Percentiles rank a stretch among this genome's conserved stretches.
These are phyloP conservation scores for Melanostoma mellinum DNA, from an alignment of 2,888 invertebrate species.

Conservation along the genomic window DNA sequence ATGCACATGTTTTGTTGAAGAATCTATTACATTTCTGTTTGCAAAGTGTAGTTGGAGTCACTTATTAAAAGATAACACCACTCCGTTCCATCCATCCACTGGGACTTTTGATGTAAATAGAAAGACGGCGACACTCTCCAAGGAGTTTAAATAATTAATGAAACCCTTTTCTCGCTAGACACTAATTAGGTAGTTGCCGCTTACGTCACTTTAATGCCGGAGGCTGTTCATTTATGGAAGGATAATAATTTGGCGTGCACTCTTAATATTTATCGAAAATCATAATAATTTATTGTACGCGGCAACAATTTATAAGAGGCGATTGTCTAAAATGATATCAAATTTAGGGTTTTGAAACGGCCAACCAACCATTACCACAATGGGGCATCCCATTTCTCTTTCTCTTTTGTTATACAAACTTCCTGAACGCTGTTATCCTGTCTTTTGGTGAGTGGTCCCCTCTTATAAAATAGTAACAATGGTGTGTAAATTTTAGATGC, in stretches of 20 bases:
- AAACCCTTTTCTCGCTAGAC: not conserved
- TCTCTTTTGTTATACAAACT: no score
- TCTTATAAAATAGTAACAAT: no score
- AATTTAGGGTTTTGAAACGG: no score
- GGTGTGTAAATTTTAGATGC: constrained; percentile 56
- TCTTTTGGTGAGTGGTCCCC: no score
- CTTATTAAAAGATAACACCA: constrained; percentile 59
- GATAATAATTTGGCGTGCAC: not conserved
- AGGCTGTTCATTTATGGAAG: no score
- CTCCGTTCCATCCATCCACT: not conserved
- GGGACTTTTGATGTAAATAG: not conserved
- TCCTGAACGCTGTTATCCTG: no score
- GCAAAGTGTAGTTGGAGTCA: constrained; percentile 50
- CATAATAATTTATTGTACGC: constrained; percentile 49
- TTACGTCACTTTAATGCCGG: no score
- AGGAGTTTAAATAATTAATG: not conserved
- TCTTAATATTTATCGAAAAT: constrained; percentile 60
- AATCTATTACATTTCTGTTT: constrained; percentile 62
- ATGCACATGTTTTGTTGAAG: constrained; percentile 53
- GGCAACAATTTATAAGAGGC: no score
- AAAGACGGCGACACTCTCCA: not conserved
- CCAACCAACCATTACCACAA: no score
- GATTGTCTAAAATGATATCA: no score
- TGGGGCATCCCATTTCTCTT: no score
- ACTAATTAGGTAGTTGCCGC: no score